Conservation (phyloP, 2,888 invertebrate genomes). For the Synanthedon tipuliformis region DNA sequence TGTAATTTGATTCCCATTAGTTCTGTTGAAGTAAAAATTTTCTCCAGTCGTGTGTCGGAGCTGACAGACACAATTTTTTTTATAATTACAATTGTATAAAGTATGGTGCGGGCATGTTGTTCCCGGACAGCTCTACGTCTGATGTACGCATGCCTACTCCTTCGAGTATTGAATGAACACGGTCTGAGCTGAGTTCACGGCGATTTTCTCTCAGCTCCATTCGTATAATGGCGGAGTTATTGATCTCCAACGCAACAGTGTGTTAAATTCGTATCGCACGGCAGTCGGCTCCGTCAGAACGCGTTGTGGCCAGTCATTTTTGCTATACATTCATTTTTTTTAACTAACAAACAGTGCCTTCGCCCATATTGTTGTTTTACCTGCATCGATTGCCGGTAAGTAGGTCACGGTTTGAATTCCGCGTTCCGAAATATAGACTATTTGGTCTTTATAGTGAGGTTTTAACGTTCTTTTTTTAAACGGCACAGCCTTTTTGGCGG, state of each 20-base stretch:
- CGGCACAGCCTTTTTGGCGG: conserved; percentile 16
- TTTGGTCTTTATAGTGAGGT: background rate
- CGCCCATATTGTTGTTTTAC: conserved; percentile 16
- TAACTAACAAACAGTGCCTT: conserved; percentile 41
- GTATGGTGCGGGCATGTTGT: conserved; percentile 4
- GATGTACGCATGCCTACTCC: conserved; percentile 49
- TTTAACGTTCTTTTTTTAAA: background rate
- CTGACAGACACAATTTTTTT: no score
- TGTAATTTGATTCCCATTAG: no score
- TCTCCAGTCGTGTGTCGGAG: no score
- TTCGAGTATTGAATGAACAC: conserved; percentile 52
- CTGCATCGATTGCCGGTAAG: conserved; percentile 30
- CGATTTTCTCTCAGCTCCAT: conserved; percentile 24
- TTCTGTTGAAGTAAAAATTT: no score
- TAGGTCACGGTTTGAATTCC: conserved; percentile 12
- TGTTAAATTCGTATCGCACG: conserved; percentile 35
- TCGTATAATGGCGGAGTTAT: conserved; percentile 36
- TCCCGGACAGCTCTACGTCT: conserved; percentile 14
- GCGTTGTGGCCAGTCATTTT: conserved; percentile 42
- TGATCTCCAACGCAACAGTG: conserved; percentile 50
- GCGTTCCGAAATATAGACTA: background rate
- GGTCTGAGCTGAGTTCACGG: conserved; percentile 14
- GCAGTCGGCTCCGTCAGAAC: conserved; percentile 22
- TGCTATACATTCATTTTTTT: conserved; percentile 14
- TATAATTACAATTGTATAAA: no score